phyloP scores from a whole-genome alignment of 1,140 invertebrate genomes.

The Drosophila pectinifera region DNA sequence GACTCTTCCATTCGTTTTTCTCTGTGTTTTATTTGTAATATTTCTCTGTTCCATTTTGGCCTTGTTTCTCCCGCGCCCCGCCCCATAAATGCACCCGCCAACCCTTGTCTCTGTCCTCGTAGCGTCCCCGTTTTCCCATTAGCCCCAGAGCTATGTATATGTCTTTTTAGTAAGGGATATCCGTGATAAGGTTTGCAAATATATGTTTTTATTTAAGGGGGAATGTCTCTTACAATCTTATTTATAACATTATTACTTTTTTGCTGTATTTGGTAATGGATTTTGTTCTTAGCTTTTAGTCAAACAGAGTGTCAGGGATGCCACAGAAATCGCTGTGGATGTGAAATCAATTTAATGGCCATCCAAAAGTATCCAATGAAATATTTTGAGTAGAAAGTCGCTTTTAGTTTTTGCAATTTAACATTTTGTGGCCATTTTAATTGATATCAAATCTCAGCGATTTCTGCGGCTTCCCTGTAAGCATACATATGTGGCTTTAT shows the following conservation, averaged over 20 bases:
- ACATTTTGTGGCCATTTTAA: neutral
- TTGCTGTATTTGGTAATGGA: neutral
- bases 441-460: neutral
- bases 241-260: neutral
- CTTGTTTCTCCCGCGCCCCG: neutral
- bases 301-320: neutral
- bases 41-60: constrained; percentile 21
- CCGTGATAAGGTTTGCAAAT: neutral
- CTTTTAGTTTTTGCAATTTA: no score
- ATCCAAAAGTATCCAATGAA: no score
- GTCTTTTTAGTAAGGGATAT: neutral
- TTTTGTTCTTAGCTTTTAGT: constrained; percentile 3
- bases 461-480: neutral
- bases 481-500: neutral
- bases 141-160: neutral
- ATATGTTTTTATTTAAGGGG: neutral
- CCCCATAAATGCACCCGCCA: constrained; percentile 11
- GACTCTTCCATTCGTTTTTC: constrained; percentile 15
- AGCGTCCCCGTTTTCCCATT: constrained; percentile 7
- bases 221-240: neutral
- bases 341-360: no score
- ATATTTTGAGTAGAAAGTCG: neutral
- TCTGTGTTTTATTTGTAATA: constrained; percentile 20
- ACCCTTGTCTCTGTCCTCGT: constrained; percentile 28
- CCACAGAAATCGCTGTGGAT: neutral